Evolutionary conservation across 1,140 invertebrate genomes (phyloP), one percentile per base, ranked within the genome.

Genomic region (Dryas iulia): DNA sequence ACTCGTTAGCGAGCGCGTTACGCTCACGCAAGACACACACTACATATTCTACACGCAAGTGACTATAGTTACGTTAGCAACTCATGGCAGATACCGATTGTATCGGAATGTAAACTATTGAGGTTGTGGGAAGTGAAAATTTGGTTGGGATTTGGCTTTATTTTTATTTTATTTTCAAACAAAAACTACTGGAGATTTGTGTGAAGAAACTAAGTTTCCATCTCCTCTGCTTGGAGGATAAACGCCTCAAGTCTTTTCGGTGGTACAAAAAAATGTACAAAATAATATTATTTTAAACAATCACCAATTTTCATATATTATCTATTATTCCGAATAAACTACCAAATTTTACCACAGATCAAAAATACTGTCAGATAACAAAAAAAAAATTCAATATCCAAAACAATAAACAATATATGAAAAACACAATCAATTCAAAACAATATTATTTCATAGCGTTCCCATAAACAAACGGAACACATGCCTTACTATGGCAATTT

Each of bases 91-190:
- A 21, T 18, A 47, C 39, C 14, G 5, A 11, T 47, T 47, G 39
- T 47, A 73, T 66, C 62, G 33, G 71, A 73, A 73, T 54, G 63
- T 69, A 69, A 66, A 28, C 66, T 72, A 70, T 65, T 70, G 62
- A 69, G n/a, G 66, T 62, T 54, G 25, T 10, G 25, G 14, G 24
- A 47, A 66, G 71, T 62, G 68, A 73, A 53, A 69, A 76, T 77
- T 77, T 79, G 74, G 71, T 75, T 53, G 59, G 75, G 75, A 82
- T 88, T 88, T 86, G 79, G 80, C 79, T 39, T 83, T 71, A 54
- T 69, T 60, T 74, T 76, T 72, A 72, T 73, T 47, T 76, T 77
- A 72, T 73, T 47, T 76, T 77, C 59, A 74, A 80, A 78, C 58
- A 73, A 71, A n/a, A 76, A 70, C 65, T 64, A 74, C 28, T 71